Percentiles rank a stretch among this genome's conserved stretches.
Evolutionary conservation across 1,140 invertebrate species (phyloP).

Genomic region (Asobara japonica): DNA sequence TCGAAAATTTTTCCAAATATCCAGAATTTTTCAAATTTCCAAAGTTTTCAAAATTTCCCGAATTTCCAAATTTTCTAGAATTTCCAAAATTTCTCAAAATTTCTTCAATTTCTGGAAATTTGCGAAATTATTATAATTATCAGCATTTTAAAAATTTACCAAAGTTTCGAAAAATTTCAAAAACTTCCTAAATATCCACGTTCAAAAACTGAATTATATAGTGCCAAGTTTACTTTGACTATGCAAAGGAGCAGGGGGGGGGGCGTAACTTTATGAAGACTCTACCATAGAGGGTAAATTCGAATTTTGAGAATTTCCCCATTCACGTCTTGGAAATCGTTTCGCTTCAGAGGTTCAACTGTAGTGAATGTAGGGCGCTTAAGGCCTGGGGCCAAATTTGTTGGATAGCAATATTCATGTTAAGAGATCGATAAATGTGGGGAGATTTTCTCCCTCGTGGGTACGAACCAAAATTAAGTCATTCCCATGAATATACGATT

Average conservation of each 20-base stretch:
- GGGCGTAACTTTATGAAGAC: neutral
- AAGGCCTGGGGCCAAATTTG: neutral
- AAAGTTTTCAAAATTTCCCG: too few relatives aligned
- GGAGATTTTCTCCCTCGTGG: neutral
- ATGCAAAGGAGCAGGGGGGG: neutral
- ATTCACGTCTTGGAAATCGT: neutral
- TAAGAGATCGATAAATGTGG: neutral
- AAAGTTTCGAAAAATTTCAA: too few relatives aligned
- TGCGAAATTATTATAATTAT: too few relatives aligned
- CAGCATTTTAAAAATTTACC: too few relatives aligned
- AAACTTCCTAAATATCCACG: too few relatives aligned
- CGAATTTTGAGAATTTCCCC: neutral
- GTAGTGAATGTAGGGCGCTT: neutral
- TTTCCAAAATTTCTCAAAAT: too few relatives aligned
- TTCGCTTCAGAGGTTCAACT: neutral
- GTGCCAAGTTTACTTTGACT: neutral
- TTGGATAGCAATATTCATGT: constrained; percentile 4
- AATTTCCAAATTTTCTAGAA: too few relatives aligned
- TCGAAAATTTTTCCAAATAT: too few relatives aligned
- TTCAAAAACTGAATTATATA: too few relatives aligned
- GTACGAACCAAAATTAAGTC: neutral
- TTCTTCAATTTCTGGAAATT: too few relatives aligned
- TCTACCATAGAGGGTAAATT: neutral
- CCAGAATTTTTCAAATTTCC: too few relatives aligned
- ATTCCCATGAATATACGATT: neutral